Evolutionary conservation across 1,140 invertebrate species (phyloP), one percentile per base, ranked within the genome.

Genomic region (Drosophila cardini): DNA sequence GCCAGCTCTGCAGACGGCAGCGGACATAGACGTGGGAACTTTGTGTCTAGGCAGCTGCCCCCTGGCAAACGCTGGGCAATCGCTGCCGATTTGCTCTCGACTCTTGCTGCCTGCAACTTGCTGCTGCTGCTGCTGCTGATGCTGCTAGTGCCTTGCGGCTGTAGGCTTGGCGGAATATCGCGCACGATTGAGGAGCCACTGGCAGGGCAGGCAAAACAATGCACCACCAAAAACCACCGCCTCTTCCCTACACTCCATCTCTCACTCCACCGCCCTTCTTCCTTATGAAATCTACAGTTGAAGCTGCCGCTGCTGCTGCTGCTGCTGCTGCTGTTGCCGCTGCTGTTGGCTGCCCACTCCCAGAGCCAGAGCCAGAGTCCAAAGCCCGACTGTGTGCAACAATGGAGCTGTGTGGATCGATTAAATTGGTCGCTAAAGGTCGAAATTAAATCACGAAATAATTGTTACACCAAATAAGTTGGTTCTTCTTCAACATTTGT

Each of bases 381-480:
- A 40, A 61, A 34, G 40, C 34, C 34, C 46, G 38, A 81, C 52
- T 55, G 52, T 55, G 63, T 26, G 78, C 80, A 87, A 82, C 83
- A 85, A 84, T 85, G 74, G 61, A 80, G 74, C 73, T 76, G 79
- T 76, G 73, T 74, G 77, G 76, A 89, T 89, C 84, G 84, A 89
- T 89, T 87, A 82, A 90, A 86, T 86, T 90, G 87, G 87, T 90
- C 87, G 87, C 87, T 90, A 90, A 90, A 90, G 87, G 87, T 90
- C 87, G 87, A 90, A 90, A 90, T 90, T 83, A 90, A 90, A 90
- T 90, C 87, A 90, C 87, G 87, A 90, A 90, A 90, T 86, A 90
- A 90, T 87, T 90, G 87, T 90, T 90, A 78, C 84, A 89, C 84
- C 84, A 89, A 89, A 89, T 89, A 89, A 89, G 84, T 90, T 89